Conservation (phyloP, 1,140 invertebrate species). For the Himalopsyche phryganea region DNA sequence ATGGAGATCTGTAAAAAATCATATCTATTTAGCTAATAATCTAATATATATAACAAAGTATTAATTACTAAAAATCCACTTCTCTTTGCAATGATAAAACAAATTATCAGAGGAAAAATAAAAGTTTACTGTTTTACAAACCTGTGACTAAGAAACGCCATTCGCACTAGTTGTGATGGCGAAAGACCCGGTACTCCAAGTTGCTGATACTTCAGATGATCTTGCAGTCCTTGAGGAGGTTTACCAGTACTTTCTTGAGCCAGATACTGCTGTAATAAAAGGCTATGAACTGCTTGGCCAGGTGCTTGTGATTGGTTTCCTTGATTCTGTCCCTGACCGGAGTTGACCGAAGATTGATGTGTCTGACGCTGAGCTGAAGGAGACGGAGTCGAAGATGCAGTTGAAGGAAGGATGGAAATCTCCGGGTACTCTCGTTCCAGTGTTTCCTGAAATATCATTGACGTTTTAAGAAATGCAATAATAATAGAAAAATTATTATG, state of each 20-base stretch:
- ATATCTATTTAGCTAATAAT: too few relatives aligned
- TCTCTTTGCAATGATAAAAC: too few relatives aligned
- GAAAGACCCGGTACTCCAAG: slow-evolving; percentile 42
- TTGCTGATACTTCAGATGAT: slow-evolving; percentile 51
- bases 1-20: slow-evolving; percentile 39
- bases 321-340: slow-evolving; percentile 39
- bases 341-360: slow-evolving; percentile 36
- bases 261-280: slow-evolving; percentile 50
- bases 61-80: neutral
- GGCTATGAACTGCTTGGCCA: slow-evolving; percentile 49
- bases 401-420: slow-evolving; percentile 51
- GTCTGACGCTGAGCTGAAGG: slow-evolving; percentile 29
- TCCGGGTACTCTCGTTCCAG: slow-evolving; percentile 52
- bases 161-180: slow-evolving; percentile 40
- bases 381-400: slow-evolving; percentile 42
- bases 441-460: slow-evolving; percentile 44
- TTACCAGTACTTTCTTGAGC: slow-evolving; percentile 36
- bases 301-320: slow-evolving; percentile 40
- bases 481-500: too few relatives aligned
- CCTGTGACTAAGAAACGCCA: slow-evolving; percentile 48
- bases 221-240: slow-evolving; percentile 40
- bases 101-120: too few relatives aligned
- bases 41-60: slow-evolving; percentile 1
- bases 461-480: too few relatives aligned
- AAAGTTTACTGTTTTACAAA: slow-evolving; percentile 30